These are phyloP conservation scores for Tetheella fluctuosa DNA, from an alignment of 2,888 invertebrate genomes.

Conservation along the genomic window DNA sequence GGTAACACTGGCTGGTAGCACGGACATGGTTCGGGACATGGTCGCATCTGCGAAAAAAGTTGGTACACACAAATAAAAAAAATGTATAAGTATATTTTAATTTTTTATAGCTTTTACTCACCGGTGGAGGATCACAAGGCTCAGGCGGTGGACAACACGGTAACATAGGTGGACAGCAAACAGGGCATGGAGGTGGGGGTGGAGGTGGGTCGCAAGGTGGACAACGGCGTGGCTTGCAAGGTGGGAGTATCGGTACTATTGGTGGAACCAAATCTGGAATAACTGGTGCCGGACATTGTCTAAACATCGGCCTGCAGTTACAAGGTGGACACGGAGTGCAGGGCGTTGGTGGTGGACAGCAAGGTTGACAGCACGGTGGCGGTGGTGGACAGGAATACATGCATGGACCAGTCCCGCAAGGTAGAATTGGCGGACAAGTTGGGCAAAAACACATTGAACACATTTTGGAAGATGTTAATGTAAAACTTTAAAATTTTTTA, in stretches of 20 bases:
- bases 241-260: constrained; percentile 70
- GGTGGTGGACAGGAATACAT: constrained; percentile 64
- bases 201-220: constrained; percentile 62
- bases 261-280: constrained; percentile 71
- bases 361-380: constrained; percentile 65
- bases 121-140: constrained; percentile 74
- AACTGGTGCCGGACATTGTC: constrained; percentile 70
- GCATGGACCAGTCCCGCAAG: constrained; percentile 67
- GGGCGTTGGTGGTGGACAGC: constrained; percentile 68
- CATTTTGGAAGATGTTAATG: constrained; percentile 40
- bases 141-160: constrained; percentile 76
- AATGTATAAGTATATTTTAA: too few relatives aligned
- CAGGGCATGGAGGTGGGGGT: constrained; percentile 59
- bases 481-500: constrained; percentile 31
- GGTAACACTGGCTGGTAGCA: constrained; percentile 76
- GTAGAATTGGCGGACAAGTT: constrained; percentile 72
- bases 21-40: constrained; percentile 69
- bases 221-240: constrained; percentile 65
- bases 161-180: constrained; percentile 70
- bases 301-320: constrained; percentile 60
- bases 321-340: constrained; percentile 77
- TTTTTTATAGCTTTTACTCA: constrained; percentile 39
- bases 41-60: constrained; percentile 57
- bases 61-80: constrained; percentile 15
- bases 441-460: constrained; percentile 63